These are phyloP conservation scores for Glyphotaelius pellucidus DNA, from an alignment of 2,888 invertebrate genomes.

Conservation along the genomic window DNA sequence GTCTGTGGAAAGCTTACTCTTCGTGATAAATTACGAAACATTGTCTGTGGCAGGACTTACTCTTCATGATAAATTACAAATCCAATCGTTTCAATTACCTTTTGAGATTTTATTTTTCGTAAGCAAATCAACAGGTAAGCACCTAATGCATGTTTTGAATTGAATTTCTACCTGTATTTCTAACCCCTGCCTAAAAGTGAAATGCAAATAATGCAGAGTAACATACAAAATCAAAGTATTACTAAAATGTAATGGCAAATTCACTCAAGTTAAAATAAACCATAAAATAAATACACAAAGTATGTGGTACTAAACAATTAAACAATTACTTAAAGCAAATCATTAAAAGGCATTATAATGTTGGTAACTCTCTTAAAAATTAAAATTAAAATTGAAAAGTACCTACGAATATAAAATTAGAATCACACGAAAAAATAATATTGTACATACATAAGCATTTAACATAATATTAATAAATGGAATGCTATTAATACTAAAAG, in stretches of 20 bases:
- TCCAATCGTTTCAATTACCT: background rate
- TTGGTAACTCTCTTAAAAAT: conserved; percentile 21
- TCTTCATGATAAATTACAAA: background rate
- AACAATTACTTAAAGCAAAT: background rate
- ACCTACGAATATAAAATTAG: background rate
- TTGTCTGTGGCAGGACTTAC: too few relatives aligned
- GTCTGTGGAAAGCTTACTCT: too few relatives aligned
- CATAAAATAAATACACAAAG: background rate
- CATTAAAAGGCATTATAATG: background rate
- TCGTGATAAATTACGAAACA: background rate
- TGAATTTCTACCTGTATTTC: background rate
- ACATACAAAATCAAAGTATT: background rate
- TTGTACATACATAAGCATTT: conserved; percentile 2
- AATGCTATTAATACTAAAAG: background rate
- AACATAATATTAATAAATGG: background rate
- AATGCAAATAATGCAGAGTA: background rate
- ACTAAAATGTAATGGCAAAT: background rate
- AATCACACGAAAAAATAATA: conserved; percentile 12
- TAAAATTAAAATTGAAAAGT: background rate
- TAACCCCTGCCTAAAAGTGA: background rate
- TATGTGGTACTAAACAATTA: background rate
- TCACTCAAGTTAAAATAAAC: background rate
- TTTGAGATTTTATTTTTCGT: background rate
- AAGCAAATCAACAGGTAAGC: background rate
- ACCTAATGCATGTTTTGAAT: background rate